Conservation (phyloP, 2,888 invertebrate genomes). For the Pelosia muscerda region DNA sequence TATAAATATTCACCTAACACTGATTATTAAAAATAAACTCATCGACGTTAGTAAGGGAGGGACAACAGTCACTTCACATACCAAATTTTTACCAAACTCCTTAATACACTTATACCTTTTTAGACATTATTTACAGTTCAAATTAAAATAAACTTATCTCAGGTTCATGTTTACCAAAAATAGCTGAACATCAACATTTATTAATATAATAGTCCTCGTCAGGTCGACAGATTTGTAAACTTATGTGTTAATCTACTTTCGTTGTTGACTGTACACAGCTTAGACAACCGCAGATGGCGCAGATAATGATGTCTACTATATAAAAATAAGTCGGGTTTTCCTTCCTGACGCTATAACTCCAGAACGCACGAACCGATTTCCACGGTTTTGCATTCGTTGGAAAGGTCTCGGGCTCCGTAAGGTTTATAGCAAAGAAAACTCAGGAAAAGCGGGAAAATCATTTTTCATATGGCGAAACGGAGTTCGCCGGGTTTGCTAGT, state of each 20-base stretch:
- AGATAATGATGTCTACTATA: too few relatives aligned
- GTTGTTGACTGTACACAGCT: background rate
- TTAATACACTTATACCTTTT: background rate
- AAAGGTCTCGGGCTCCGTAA: too few relatives aligned
- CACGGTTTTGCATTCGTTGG: too few relatives aligned
- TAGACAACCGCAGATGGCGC: background rate
- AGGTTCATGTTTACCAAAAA: background rate
- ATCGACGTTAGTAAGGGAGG: background rate
- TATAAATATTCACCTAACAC: background rate
- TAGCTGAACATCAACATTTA: background rate
- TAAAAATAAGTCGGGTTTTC: too few relatives aligned
- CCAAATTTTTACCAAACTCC: constrained; percentile 2
- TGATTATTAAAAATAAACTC: background rate
- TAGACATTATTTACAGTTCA: background rate
- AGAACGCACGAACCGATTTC: too few relatives aligned
- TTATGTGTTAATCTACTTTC: background rate
- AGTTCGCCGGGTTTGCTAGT: too few relatives aligned
- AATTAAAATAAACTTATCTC: background rate
- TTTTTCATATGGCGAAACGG: too few relatives aligned
- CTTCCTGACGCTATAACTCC: too few relatives aligned
- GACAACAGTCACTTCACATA: background rate
- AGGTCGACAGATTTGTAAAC: background rate
- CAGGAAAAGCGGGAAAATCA: too few relatives aligned
- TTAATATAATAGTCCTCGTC: too few relatives aligned
- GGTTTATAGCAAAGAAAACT: too few relatives aligned